phyloP scores from a whole-genome alignment of 2,797 vertebrate genomes.

The Rhodeus uyekii region DNA sequence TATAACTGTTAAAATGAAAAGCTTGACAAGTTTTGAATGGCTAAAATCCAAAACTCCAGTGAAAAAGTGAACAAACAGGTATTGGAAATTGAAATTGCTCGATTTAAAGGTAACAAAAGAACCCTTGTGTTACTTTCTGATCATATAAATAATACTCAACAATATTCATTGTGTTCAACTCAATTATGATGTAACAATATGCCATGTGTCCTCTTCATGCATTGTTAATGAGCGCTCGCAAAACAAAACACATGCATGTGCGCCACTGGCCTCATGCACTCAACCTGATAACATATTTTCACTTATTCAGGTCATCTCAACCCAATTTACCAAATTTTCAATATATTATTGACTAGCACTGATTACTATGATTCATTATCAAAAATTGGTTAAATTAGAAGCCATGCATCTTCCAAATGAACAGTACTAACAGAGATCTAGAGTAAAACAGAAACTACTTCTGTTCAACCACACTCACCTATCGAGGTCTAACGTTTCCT shows the following conservation, averaged over 20 bases:
- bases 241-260: not conserved
- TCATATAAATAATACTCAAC: constrained; percentile 15
- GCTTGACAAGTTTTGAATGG: not conserved
- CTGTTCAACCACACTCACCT: constrained; percentile 41
- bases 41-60: not conserved
- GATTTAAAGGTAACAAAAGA: constrained; percentile 7
- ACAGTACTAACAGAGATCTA: not conserved
- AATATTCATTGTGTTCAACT: constrained; percentile 23
- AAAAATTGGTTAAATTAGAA: not conserved
- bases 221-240: constrained; percentile 5
- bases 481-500: not conserved
- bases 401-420: not conserved
- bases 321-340: not conserved
- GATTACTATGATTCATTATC: not conserved
- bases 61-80: not conserved
- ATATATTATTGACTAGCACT: not conserved
- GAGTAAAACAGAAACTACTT: not conserved
- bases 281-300: not conserved
- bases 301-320: not conserved
- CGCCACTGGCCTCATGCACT: not conserved
- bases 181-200: constrained; percentile 22
- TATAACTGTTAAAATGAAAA: too few species aligned
- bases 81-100: not conserved
- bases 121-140: constrained; percentile 23
- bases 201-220: constrained; percentile 14